Conservation (phyloP, 1,140 invertebrate species). For the Acromyrmex echinatior region DNA sequence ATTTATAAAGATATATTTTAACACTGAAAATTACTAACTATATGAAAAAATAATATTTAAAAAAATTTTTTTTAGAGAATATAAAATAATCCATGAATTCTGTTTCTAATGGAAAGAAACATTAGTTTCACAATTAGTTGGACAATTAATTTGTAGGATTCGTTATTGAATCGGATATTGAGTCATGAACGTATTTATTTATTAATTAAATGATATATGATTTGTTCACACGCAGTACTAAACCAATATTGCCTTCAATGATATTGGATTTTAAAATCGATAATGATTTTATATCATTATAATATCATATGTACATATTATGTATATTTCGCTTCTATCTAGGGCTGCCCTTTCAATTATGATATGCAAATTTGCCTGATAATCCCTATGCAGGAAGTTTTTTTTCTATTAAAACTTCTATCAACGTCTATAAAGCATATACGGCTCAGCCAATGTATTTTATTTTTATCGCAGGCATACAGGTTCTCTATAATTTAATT, state of each 20-base stretch:
- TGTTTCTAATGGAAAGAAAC: background rate
- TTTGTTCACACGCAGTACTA: background rate
- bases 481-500: constrained; percentile 8
- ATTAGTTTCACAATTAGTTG: too few species aligned
- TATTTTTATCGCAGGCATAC: constrained; percentile 30
- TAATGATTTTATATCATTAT: constrained; percentile 2
- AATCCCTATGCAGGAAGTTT: constrained; percentile 5
- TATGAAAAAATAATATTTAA: background rate
- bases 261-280: constrained; percentile 32
- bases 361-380: constrained; percentile 49
- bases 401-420: constrained; percentile 54
- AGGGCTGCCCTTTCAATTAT: constrained; percentile 41
- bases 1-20: background rate
- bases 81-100: background rate
- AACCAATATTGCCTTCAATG: background rate
- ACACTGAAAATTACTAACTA: background rate
- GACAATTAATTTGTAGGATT: background rate
- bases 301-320: constrained; percentile 17
- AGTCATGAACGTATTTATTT: background rate
- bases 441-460: background rate
- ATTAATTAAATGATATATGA: background rate
- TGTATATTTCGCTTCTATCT: constrained; percentile 30
- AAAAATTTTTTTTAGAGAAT: background rate
- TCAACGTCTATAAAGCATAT: constrained; percentile 37
- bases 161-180: background rate